A percentile compares a stretch with the other conserved stretches of the same genome.
Evolutionary conservation across 2,888 invertebrate species (phyloP).

Genomic region (Herminia tarsipennalis): DNA sequence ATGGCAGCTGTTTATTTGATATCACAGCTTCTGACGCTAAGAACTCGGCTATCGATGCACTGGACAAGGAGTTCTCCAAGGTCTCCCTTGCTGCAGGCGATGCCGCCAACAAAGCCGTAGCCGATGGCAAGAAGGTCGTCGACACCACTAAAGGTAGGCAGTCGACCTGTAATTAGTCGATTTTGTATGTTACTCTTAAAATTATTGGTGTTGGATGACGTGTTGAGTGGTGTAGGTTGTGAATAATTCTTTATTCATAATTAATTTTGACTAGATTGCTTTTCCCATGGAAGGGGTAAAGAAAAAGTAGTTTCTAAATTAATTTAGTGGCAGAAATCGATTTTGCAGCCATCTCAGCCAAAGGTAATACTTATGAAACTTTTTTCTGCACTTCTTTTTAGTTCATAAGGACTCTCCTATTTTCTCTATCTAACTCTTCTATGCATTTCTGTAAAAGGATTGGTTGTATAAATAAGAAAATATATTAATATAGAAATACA

Average conservation of each 20-base stretch:
- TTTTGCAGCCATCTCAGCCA: constrained; percentile 72
- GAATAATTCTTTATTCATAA: not conserved
- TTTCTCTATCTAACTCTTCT: not conserved
- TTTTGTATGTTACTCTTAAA: not conserved
- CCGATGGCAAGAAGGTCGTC: constrained; percentile 80
- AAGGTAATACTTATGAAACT: constrained; percentile 60
- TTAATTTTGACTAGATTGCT: constrained; percentile 1
- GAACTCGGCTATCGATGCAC: constrained; percentile 81
- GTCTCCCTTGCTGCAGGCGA: constrained; percentile 79
- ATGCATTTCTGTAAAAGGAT: not conserved
- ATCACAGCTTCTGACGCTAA: constrained; percentile 74
- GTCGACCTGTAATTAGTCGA: not conserved
- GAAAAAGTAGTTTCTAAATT: too few species aligned
- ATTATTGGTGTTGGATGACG: not conserved
- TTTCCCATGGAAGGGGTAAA: too few species aligned
- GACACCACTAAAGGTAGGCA: constrained; percentile 76
- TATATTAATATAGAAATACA: constrained; percentile 50
- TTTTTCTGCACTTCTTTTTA: not conserved
- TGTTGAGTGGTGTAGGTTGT: not conserved
- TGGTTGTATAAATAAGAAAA: not conserved
- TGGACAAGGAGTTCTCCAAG: constrained; percentile 82
- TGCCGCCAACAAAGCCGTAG: constrained; percentile 73
- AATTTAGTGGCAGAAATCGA: too few species aligned
- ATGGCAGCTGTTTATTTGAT: not conserved
- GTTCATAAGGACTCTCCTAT: not conserved